Evolutionary conservation across 2,888 invertebrate genomes (phyloP).

Genomic region (Apamea crenata): DNA sequence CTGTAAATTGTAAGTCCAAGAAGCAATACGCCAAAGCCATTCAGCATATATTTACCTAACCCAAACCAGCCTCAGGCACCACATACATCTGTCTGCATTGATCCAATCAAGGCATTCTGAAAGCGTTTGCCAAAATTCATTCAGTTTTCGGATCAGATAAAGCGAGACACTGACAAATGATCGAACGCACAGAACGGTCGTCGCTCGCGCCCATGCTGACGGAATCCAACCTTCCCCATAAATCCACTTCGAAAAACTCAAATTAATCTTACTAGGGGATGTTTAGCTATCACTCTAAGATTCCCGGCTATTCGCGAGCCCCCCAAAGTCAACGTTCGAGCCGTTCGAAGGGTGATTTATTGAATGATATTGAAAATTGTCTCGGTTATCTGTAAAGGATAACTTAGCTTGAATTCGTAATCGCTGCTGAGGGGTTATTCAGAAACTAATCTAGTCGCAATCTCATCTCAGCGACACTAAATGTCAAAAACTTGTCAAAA

Average conservation of each 20-base stretch:
- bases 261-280: slow-evolving; percentile 82
- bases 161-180: slow-evolving; percentile 85
- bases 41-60: slow-evolving; percentile 2
- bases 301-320: slow-evolving; percentile 46
- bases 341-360: slow-evolving; percentile 59
- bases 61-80: slow-evolving; percentile 31
- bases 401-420: slow-evolving; percentile 43
- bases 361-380: slow-evolving; percentile 66
- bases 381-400: slow-evolving; percentile 48
- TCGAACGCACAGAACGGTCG: slow-evolving; percentile 76
- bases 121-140: slow-evolving; percentile 77
- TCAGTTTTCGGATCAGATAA: slow-evolving; percentile 82
- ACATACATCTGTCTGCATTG: slow-evolving; percentile 61
- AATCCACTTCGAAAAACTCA: slow-evolving; percentile 85
- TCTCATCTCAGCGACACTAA: no score
- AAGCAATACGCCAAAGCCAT: background rate
- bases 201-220: slow-evolving; percentile 75
- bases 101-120: slow-evolving; percentile 56
- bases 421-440: background rate
- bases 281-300: slow-evolving; percentile 71
- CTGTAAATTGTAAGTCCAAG: background rate
- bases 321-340: slow-evolving; percentile 43
- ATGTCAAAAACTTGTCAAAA: no score
- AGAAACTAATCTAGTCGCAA: background rate
- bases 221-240: slow-evolving; percentile 79